Percentiles rank a stretch among this genome's conserved stretches.
These are phyloP conservation scores for Lampris megalopsis DNA, from an alignment of 2,113 vertebrate species.

Conservation along the genomic window DNA sequence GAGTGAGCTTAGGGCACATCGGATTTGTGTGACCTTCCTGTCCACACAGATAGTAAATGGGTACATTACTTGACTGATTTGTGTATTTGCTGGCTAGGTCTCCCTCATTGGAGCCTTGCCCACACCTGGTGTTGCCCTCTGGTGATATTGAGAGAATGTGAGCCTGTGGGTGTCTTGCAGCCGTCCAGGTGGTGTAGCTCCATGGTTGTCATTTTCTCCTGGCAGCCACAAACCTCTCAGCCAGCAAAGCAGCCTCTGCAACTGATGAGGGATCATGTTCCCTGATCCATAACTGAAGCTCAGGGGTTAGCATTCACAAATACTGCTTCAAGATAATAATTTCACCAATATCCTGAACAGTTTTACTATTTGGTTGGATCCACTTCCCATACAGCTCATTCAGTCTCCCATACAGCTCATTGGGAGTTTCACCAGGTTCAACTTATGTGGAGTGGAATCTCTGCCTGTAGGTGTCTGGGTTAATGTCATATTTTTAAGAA, in stretches of 20 bases:
- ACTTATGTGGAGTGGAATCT: slow-evolving; percentile 8
- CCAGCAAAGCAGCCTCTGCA: slow-evolving; percentile 18
- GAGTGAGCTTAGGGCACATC: neutral
- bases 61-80: neutral
- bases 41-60: neutral
- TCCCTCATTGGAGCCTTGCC: neutral
- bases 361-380: slow-evolving; percentile 7
- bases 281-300: slow-evolving; percentile 21
- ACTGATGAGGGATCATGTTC: slow-evolving; percentile 19
- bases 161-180: neutral
- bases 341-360: slow-evolving; percentile 14
- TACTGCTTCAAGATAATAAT: slow-evolving; percentile 11
- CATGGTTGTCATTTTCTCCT: neutral
- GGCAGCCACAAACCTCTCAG: slow-evolving; percentile 14
- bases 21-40: slow-evolving; percentile 6
- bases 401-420: slow-evolving; percentile 11
- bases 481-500: slow-evolving; percentile 35
- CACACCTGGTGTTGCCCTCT: neutral
- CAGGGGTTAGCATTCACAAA: slow-evolving; percentile 16
- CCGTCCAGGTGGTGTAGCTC: slow-evolving; percentile 8
- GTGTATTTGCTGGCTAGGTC: neutral
- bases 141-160: no score
- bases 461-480: slow-evolving; percentile 23
- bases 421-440: slow-evolving; percentile 7
- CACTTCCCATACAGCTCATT: slow-evolving; percentile 24